These are phyloP conservation scores for Altica lythri DNA, from an alignment of 2,888 invertebrate genomes.

Conservation along the genomic window DNA sequence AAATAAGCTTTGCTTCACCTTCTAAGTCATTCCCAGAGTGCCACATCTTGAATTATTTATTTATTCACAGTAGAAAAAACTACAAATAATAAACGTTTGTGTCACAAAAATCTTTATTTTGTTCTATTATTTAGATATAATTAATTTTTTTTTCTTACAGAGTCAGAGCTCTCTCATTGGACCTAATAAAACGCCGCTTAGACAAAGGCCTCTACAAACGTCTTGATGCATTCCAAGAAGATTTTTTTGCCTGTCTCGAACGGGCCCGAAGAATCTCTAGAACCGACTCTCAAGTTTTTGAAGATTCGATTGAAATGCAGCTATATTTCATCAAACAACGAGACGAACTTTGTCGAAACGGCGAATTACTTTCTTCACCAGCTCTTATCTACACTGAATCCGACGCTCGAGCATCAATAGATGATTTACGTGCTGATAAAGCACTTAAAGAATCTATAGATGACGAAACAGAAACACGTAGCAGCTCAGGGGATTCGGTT, in stretches of 20 bases:
- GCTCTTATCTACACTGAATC: slow-evolving; percentile 81
- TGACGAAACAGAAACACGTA: slow-evolving; percentile 68
- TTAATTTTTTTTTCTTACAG: slow-evolving; percentile 55
- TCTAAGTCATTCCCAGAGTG: too few species aligned
- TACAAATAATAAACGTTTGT: too few species aligned
- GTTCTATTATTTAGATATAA: too few species aligned
- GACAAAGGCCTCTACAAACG: slow-evolving; percentile 92
- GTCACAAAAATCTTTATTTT: too few species aligned
- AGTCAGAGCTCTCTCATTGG: slow-evolving; percentile 83
- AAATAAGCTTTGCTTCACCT: too few species aligned
- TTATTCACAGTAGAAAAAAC: too few species aligned
- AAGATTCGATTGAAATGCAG: slow-evolving; percentile 93
- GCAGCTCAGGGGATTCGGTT: slow-evolving; percentile 59
- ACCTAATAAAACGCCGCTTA: slow-evolving; percentile 89
- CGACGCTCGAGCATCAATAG: slow-evolving; percentile 76
- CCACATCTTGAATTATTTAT: too few species aligned
- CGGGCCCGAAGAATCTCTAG: slow-evolving; percentile 84
- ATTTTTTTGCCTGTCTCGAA: slow-evolving; percentile 92
- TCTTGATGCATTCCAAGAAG: slow-evolving; percentile 94
- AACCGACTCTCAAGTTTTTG: slow-evolving; percentile 89
- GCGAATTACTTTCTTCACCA: slow-evolving; percentile 81
- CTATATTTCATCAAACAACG: slow-evolving; percentile 83
- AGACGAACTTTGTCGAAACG: slow-evolving; percentile 73
- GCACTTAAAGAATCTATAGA: slow-evolving; percentile 76
- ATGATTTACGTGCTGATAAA: slow-evolving; percentile 77